Evolutionary conservation across 92 coral and sea anemone genomes (phyloP).

Genomic region (Paramuricea clavata): DNA sequence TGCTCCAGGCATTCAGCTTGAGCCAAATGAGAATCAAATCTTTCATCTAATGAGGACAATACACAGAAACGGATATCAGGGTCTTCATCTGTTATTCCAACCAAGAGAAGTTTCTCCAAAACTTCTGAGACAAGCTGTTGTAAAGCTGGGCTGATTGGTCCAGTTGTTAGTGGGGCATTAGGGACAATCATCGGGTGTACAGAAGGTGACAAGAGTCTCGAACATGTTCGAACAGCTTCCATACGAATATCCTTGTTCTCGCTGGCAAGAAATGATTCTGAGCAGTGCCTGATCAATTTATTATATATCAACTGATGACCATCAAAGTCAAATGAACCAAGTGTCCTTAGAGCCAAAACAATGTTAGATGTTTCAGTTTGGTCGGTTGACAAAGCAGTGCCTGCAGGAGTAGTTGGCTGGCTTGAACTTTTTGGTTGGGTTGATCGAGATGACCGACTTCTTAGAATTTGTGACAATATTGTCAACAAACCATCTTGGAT

Average conservation of each 20-base stretch:
- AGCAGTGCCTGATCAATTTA: slow-evolving; percentile 93
- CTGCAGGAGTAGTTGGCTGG: slow-evolving; percentile 85
- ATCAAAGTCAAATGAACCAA: slow-evolving; percentile 98
- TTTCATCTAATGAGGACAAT: slow-evolving; percentile 92
- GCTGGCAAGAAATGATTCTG: slow-evolving; percentile 97
- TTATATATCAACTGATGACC: slow-evolving; percentile 89
- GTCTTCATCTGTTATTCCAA: slow-evolving; percentile 98
- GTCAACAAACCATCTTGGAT: slow-evolving; percentile 96
- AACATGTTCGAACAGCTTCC: slow-evolving; percentile 99
- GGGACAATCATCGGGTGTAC: slow-evolving; percentile 97
- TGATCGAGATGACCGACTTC: slow-evolving; percentile 93
- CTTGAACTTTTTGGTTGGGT: slow-evolving; percentile 76
- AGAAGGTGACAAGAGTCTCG: slow-evolving; percentile 94
- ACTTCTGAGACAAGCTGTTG: slow-evolving; percentile 98
- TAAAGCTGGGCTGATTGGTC: slow-evolving; percentile 89
- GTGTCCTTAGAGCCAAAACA: slow-evolving; percentile 90
- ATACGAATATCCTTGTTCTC: slow-evolving; percentile 97
- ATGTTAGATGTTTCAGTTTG: slow-evolving; percentile 83
- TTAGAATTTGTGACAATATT: slow-evolving; percentile 92
- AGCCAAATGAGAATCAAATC: slow-evolving; percentile 98
- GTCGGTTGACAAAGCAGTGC: slow-evolving; percentile 69
- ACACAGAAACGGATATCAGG: slow-evolving; percentile 98
- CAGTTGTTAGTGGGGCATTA: slow-evolving; percentile 85
- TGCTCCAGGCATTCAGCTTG: slow-evolving; percentile 97
- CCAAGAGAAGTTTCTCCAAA: slow-evolving; percentile 90